Evolutionary conservation across 2,797 vertebrate species (phyloP).

Genomic region (Alectoris magna): DNA sequence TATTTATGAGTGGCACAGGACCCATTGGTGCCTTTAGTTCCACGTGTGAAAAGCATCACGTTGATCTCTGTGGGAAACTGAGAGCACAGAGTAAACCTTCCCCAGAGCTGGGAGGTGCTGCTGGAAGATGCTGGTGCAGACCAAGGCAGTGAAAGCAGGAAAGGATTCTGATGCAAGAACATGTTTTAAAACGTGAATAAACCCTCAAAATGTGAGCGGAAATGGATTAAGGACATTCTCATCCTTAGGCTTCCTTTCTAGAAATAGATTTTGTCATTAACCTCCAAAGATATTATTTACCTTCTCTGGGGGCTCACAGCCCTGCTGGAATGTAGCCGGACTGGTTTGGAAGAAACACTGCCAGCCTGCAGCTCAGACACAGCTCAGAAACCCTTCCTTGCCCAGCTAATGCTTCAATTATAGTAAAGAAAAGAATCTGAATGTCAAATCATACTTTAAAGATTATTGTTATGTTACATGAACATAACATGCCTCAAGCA

Average conservation of each 20-base stretch:
- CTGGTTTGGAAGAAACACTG: constrained; percentile 52
- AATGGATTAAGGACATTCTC: not conserved
- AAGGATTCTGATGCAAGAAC: not conserved
- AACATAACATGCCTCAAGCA: fast-evolving
- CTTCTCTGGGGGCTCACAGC: not conserved
- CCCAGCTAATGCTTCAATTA: not conserved
- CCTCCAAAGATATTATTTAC: not conserved
- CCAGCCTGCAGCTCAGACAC: not conserved
- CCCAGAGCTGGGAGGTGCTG: not conserved
- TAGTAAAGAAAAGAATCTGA: not conserved
- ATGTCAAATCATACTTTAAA: not conserved
- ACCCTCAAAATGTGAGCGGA: not conserved
- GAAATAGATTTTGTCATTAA: not conserved
- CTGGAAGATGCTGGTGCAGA: not conserved
- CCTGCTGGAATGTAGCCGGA: constrained; percentile 13
- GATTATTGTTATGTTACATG: not conserved
- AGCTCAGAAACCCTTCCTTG: not conserved
- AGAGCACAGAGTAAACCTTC: not conserved
- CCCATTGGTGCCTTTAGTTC: not conserved
- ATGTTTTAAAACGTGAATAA: not conserved
- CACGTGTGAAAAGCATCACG: not conserved
- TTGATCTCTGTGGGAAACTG: not conserved
- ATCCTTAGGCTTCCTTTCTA: not conserved
- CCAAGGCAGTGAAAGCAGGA: not conserved
- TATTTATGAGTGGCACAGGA: not conserved